phyloP scores from a whole-genome alignment of 1,140 invertebrate genomes.

The Drosophila leontia region DNA sequence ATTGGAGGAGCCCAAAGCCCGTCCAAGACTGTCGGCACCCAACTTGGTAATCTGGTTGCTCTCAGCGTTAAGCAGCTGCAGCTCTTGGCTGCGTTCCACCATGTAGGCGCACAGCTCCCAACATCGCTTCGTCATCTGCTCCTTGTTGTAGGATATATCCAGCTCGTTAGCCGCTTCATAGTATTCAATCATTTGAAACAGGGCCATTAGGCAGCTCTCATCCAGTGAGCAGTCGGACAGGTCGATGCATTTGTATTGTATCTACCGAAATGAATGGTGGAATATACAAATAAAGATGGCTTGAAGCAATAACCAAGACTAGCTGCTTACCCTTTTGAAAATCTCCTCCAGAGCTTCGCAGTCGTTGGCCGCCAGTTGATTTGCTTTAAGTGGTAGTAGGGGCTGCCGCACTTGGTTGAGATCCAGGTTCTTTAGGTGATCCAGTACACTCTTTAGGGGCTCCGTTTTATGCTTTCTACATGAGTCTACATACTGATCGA shows the following conservation, averaged over 20 bases:
- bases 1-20: constrained; percentile 86
- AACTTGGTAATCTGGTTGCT: constrained; percentile 80
- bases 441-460: constrained; percentile 89
- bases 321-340: constrained; percentile 87
- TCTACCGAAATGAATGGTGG: constrained; percentile 24
- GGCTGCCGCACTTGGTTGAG: constrained; percentile 84
- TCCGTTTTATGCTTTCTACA: constrained; percentile 89
- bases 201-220: constrained; percentile 85
- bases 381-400: constrained; percentile 86
- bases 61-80: constrained; percentile 77
- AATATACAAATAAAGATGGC: background rate
- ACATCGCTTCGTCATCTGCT: constrained; percentile 88
- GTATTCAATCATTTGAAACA: constrained; percentile 97
- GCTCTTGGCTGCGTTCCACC: constrained; percentile 76
- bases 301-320: background rate
- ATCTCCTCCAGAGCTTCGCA: constrained; percentile 92
- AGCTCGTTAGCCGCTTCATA: constrained; percentile 93
- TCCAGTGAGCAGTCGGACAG: constrained; percentile 76
- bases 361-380: constrained; percentile 86
- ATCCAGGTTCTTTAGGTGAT: constrained; percentile 89
- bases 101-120: constrained; percentile 88
- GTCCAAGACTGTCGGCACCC: constrained; percentile 75
- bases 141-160: constrained; percentile 91
- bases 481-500: constrained; percentile 89
- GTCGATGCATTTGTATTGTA: constrained; percentile 84